These are phyloP conservation scores for Euschistus heros DNA, from an alignment of 1,140 invertebrate genomes.

Conservation along the genomic window DNA sequence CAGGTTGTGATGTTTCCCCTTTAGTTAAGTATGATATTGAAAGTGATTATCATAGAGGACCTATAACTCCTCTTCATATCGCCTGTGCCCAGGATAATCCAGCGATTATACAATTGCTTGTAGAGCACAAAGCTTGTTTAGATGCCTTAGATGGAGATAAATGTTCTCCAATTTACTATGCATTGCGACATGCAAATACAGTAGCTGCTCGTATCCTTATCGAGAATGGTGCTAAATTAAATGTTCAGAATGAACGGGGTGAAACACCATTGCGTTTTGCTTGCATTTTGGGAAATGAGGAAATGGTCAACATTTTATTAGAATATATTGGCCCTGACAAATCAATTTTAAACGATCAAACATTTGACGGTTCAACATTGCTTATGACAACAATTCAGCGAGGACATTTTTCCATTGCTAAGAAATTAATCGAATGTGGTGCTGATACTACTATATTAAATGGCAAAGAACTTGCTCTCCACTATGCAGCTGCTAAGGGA, in stretches of 20 bases:
- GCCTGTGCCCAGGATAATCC: slow-evolving; percentile 12
- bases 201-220: background rate
- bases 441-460: slow-evolving; percentile 10
- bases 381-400: slow-evolving; percentile 20
- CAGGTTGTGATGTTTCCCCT: background rate
- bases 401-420: slow-evolving; percentile 8
- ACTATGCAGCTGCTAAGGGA: slow-evolving; percentile 11
- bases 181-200: slow-evolving; percentile 6
- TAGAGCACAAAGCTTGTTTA: slow-evolving; percentile 1
- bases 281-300: slow-evolving; percentile 10
- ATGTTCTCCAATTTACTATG: slow-evolving; percentile 14
- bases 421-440: slow-evolving; percentile 15
- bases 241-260: background rate
- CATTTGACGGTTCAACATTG: slow-evolving; percentile 19
- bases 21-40: too few relatives aligned
- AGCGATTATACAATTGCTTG: slow-evolving; percentile 9
- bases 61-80: slow-evolving; percentile 12
- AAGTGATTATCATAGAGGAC: slow-evolving; percentile 9
- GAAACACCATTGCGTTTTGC: slow-evolving; percentile 13
- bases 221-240: background rate
- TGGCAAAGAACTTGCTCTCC: slow-evolving; percentile 12
- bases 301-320: slow-evolving; percentile 14
- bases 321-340: background rate
- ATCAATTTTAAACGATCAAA: slow-evolving; percentile 4
- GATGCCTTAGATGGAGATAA: slow-evolving; percentile 10